These are phyloP conservation scores for Orycteropus afer DNA, from an alignment of 2,113 vertebrate genomes.

Conservation along the genomic window DNA sequence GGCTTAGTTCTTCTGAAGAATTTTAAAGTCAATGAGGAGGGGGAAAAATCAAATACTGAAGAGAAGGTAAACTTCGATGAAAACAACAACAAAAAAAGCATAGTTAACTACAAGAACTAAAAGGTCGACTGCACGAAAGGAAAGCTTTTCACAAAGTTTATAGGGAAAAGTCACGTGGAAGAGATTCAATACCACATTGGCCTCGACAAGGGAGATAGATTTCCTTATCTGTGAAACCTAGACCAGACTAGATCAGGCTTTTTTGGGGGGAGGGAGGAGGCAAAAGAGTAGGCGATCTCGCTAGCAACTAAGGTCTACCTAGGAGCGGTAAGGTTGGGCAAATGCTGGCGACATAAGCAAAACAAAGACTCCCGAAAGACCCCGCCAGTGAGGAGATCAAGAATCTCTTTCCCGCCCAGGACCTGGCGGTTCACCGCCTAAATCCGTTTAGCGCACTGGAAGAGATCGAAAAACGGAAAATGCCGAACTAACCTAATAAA, in stretches of 20 bases:
- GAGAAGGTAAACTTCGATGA: not conserved
- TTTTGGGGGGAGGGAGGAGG: not conserved
- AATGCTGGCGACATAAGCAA: fast-evolving
- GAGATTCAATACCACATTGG: not conserved
- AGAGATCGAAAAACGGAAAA: not conserved
- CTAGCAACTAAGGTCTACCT: not conserved
- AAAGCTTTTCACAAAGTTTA: not conserved
- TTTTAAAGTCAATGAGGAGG: not conserved
- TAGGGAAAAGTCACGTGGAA: constrained; percentile 52
- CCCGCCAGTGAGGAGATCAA: too few relatives aligned
- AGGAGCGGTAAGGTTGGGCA: not conserved
- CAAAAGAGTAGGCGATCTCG: not conserved
- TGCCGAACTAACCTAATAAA: not conserved
- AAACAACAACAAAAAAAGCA: not conserved
- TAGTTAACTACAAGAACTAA: not conserved
- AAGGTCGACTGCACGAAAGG: not conserved
- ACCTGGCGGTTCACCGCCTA: not conserved
- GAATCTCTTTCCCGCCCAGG: not conserved
- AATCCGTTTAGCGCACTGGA: too few relatives aligned
- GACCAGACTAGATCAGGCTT: too few relatives aligned
- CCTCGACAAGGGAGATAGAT: not conserved
- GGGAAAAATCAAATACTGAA: not conserved
- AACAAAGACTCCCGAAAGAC: not conserved
- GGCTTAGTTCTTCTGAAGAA: not conserved
- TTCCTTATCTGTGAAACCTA: constrained; percentile 18